Base-by-base conservation (phyloP, 2,797 vertebrate species). In the Tapera naevia region DNA sequence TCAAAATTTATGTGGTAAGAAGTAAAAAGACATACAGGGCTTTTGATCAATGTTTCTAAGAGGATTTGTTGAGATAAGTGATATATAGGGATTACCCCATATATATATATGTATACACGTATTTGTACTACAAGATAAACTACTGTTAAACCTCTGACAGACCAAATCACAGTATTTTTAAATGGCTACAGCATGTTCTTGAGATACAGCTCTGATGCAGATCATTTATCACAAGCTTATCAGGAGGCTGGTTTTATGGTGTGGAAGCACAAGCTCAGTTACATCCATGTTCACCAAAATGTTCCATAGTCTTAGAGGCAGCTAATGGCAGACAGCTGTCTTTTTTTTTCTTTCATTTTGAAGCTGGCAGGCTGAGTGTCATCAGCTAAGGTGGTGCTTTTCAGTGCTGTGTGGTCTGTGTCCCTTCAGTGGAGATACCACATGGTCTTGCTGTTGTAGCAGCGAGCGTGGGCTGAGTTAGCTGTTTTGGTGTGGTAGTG, bases 11-110 rank as follows among this genome's bases (percentile, higher is more conserved):
- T 65, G 56, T 39, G 9, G 24, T 71, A 45, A 56, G 69, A 69
- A 56, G 60, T 61, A 72, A 87, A 91, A 88, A 73, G 13, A 17
- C 17, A 5, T 78, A 54, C 66, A 81, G 33, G 25, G 45, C 18
- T 88, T 84, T 65, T 1, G 2, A n/a, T 79, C 73, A 80, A 67
- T 37, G 22, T 82, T 76, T 89, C 32, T 61, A 41, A 92, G 73
- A 57, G 91, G 80, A 85, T 94, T 95, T 95, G 30, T 85, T 90
- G 86, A 80, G 65, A 39, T 54, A 91, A 37, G 27, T 88, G 70
- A 71, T 4, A 6, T 54, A 35, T 6, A 86, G 19, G 37, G 43
- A 87, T 95, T 86, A 87, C 61, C 25, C 69, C 30, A 32, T 65
- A 21, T 25, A 23, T 60, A 17, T 67, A n/a, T 21, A 35, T n/a